Percentiles rank a stretch among this genome's conserved stretches.
These are phyloP conservation scores for Mongoloraphidia duomilia DNA, from an alignment of 2,888 invertebrate genomes.

Conservation along the genomic window DNA sequence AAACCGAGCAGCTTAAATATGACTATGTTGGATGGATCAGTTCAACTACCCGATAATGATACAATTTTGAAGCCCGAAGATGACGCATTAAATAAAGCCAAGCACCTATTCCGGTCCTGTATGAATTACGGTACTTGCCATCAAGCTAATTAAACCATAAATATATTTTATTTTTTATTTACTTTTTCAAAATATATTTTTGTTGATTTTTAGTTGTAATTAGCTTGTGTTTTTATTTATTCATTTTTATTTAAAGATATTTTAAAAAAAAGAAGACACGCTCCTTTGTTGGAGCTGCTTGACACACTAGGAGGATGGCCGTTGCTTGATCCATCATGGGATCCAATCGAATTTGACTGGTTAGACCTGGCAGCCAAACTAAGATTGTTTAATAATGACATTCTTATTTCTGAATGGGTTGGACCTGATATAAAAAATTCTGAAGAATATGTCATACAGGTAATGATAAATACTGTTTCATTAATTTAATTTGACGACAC, in stretches of 20 bases:
- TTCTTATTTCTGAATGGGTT: constrained; percentile 75
- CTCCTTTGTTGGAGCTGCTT: constrained; percentile 54
- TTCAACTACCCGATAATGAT: not conserved
- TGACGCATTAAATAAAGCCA: constrained; percentile 67
- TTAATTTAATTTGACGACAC: constrained; percentile 3
- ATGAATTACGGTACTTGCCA: constrained; percentile 48
- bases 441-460: constrained; percentile 72
- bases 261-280: constrained; percentile 52
- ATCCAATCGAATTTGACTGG: constrained; percentile 50
- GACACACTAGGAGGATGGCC: constrained; percentile 81
- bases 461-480: constrained; percentile 19
- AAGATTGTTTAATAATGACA: constrained; percentile 70
- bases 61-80: constrained; percentile 17
- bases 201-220: too few relatives aligned
- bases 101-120: constrained; percentile 72
- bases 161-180: too few relatives aligned
- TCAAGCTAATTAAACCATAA: too few relatives aligned
- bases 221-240: too few relatives aligned
- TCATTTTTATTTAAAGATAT: constrained; percentile 28
- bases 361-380: constrained; percentile 57
- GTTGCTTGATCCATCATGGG: constrained; percentile 53
- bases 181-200: too few relatives aligned
- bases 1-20: too few relatives aligned
- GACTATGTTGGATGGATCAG: too few relatives aligned
- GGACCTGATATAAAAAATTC: constrained; percentile 91